phyloP scores from a whole-genome alignment of 2,113 vertebrate genomes.

The Mastomys natalensis region DNA sequence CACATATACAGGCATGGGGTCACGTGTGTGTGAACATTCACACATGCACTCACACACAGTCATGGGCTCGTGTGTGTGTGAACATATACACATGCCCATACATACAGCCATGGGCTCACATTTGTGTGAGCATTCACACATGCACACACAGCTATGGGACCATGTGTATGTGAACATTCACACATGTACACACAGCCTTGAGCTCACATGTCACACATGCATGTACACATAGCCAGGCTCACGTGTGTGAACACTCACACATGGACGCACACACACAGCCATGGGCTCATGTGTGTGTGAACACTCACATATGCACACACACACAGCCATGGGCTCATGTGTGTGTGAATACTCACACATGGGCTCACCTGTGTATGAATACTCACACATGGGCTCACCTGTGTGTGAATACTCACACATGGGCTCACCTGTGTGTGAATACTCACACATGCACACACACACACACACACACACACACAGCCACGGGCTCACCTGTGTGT shows the following conservation, averaged over 20 bases:
- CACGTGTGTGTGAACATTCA: no score
- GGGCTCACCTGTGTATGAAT: no score
- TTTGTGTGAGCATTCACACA: not conserved
- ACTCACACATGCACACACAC: not conserved
- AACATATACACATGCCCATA: rapidly evolving
- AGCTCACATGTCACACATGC: no score
- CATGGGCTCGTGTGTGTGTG: not conserved
- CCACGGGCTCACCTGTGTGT: not conserved
- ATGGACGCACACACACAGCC: not conserved
- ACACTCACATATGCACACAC: not conserved
- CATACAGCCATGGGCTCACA: not conserved
- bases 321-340: not conserved
- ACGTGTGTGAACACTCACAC: not conserved
- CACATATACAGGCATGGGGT: no score
- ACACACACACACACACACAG: no score
- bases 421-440: not conserved
- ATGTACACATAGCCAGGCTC: no score
- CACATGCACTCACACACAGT: no score
- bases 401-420: no score
- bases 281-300: not conserved
- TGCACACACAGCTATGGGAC: not conserved
- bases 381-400: rapidly evolving
- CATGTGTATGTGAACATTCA: not conserved
- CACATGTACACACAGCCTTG: not conserved
- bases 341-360: not conserved